Evolutionary conservation across 2,888 invertebrate genomes (phyloP), one percentile per base, ranked within the genome.

Genomic region (Microplitis deprimator): DNA sequence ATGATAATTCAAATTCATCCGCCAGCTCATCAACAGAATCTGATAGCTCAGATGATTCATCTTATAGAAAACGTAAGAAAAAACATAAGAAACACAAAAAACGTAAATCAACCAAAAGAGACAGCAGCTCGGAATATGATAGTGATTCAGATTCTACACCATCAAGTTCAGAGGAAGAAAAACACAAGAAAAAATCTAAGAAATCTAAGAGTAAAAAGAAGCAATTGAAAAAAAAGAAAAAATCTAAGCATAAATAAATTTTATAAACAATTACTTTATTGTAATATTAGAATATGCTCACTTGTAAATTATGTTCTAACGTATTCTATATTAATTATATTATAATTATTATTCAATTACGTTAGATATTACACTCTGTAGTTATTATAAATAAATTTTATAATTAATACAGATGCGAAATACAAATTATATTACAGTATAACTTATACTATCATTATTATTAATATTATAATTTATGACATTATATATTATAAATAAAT

Each of bases 151-250:
- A 94, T 0, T 93, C 92, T n/a, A 92, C 94, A 0, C 90, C 90
- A 72, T 91, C 92, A 0, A 93, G 93, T 84, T 93, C 93, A 5
- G 94, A 93, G 77, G 93, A 93, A 77, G 93, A 92, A 82, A 92
- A 93, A 85, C 92, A 93, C 82, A 93, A 93, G 87, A 93, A 93
- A 83, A 88, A 89, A 59, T 86, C 88, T 6, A 94, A 94, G 87
- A 94, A 93, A 86, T 93, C 92, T 81, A 93, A 93, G 84, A 93
- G 93, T 88, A 94, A 93, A 91, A 94, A 93, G 84, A 93, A 93
- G 84, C 92, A 93, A 39, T 91, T 92, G 83, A 94, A 94, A 87
- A 95, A 95, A 88, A 94, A 94, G 90, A 95, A 94, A 88, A 95
- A 94, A 89, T 92, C 93, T 1, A 93, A 93, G 83, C 92, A 92